A percentile compares a stretch with the other conserved stretches of the same genome.
Conservation (phyloP, 2,888 invertebrate genomes). For the Campaea margaritaria region DNA sequence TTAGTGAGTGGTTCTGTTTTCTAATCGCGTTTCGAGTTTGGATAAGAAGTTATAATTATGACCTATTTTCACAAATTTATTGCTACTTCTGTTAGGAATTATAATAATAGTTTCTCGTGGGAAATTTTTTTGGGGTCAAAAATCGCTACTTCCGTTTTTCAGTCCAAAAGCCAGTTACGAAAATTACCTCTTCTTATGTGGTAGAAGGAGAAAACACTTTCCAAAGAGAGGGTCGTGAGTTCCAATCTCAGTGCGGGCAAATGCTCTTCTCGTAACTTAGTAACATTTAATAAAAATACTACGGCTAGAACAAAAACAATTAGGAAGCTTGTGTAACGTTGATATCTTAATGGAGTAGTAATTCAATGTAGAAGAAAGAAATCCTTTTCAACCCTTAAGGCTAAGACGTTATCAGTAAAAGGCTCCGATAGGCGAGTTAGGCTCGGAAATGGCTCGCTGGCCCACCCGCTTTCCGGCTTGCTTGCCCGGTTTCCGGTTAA, state of each 20-base stretch:
- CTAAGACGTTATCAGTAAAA: conserved; percentile 22
- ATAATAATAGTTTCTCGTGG: neutral
- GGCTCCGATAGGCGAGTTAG: conserved; percentile 24
- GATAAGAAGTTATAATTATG: conserved; percentile 1
- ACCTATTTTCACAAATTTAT: conserved; percentile 1
- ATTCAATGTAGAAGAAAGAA: conserved; percentile 1
- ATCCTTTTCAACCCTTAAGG: conserved; percentile 11
- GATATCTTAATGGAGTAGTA: conserved; percentile 1
- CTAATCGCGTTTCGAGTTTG: neutral
- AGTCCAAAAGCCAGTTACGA: too few species aligned
- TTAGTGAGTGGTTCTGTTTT: conserved; percentile 11
- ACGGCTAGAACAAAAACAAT: neutral
- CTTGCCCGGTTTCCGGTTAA: neutral
- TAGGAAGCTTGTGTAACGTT: too few species aligned
- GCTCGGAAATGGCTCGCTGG: conserved; percentile 19
- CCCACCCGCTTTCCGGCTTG: conserved; percentile 11
- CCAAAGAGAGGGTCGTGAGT: too few species aligned
- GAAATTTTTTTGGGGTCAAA: neutral
- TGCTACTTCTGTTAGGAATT: neutral
- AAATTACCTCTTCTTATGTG: too few species aligned
- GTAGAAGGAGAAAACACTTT: too few species aligned
- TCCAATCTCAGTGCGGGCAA: too few species aligned
- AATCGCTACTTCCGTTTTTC: neutral
- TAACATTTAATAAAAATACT: too few species aligned
- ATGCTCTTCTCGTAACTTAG: too few species aligned